Percentiles rank a stretch among this genome's conserved stretches.
These are phyloP conservation scores for Sericinus montela DNA, from an alignment of 2,888 invertebrate genomes.

Conservation along the genomic window DNA sequence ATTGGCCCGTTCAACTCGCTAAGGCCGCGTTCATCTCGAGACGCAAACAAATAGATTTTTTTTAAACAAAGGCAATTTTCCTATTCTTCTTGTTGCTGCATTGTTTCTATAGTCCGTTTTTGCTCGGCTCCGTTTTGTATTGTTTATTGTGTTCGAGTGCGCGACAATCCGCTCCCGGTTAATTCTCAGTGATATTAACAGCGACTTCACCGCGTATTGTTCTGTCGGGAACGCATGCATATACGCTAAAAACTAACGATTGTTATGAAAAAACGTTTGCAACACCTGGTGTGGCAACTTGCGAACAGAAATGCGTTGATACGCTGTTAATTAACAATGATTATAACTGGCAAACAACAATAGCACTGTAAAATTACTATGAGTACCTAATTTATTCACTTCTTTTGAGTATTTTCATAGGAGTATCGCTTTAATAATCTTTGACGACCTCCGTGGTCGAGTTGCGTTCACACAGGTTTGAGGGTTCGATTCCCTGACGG, in stretches of 20 bases:
- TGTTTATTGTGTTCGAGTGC: constrained; percentile 69
- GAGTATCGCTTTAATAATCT: no score
- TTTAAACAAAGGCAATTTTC: constrained; percentile 79
- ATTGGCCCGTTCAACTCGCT: constrained; percentile 64
- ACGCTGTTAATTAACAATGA: constrained; percentile 61
- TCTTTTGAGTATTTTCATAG: constrained; percentile 18
- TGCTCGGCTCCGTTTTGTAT: constrained; percentile 71
- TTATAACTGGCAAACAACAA: constrained; percentile 46
- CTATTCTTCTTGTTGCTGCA: constrained; percentile 76
- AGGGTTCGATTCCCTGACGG: no score
- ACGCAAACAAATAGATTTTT: constrained; percentile 76
- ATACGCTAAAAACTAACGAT: constrained; percentile 67
- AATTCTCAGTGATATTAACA: constrained; percentile 71
- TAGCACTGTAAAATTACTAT: constrained; percentile 31
- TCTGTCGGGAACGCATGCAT: constrained; percentile 53
- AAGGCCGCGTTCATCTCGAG: constrained; percentile 72
- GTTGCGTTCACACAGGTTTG: no score
- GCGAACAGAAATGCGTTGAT: constrained; percentile 29
- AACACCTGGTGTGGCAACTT: constrained; percentile 41
- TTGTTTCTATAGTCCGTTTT: constrained; percentile 74
- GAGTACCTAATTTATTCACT: constrained; percentile 23
- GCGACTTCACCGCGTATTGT: constrained; percentile 61
- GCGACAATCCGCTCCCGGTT: constrained; percentile 75
- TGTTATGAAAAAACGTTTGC: constrained; percentile 55
- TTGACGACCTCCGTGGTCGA: no score